Conservation (phyloP, 2,888 invertebrate species). For the Osmoderma eremita region DNA sequence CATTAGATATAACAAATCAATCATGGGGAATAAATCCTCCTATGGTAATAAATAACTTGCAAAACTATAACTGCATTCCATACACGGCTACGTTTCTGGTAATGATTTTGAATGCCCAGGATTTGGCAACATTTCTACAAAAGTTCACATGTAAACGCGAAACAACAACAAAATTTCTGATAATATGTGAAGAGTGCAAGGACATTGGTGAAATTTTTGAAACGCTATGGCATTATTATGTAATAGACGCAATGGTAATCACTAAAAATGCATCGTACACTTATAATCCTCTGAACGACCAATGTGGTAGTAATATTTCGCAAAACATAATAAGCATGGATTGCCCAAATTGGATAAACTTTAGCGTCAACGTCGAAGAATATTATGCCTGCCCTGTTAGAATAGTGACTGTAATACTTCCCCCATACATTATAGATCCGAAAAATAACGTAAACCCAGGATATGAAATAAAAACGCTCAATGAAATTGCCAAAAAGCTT, state of each 20-base stretch:
- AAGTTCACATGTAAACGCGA: slow-evolving; percentile 18
- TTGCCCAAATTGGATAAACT: slow-evolving; percentile 10
- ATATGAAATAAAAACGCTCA: slow-evolving; percentile 46
- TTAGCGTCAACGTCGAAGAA: slow-evolving; percentile 5
- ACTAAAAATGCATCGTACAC: slow-evolving; percentile 11
- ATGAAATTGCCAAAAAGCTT: slow-evolving; percentile 42
- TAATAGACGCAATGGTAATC: slow-evolving; percentile 34
- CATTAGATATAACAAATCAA: neutral
- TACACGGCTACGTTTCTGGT: slow-evolving; percentile 5
- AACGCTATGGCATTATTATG: slow-evolving; percentile 19
- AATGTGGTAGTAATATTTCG: slow-evolving; percentile 21
- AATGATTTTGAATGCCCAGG: neutral
- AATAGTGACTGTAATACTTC: slow-evolving; percentile 40
- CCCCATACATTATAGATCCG: slow-evolving; percentile 48
- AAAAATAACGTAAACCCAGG: slow-evolving; percentile 45
- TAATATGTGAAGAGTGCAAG: slow-evolving; percentile 11
- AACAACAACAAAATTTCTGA: slow-evolving; percentile 29
- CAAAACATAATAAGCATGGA: neutral
- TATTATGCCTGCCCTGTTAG: slow-evolving; percentile 45
- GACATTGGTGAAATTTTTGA: slow-evolving; percentile 22
- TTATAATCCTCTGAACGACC: slow-evolving; percentile 25
- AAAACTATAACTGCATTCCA: slow-evolving; percentile 15
- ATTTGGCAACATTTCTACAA: slow-evolving; percentile 23
- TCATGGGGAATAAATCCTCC: neutral
- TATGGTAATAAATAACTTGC: slow-evolving; percentile 1